Conservation (phyloP, 2,888 invertebrate genomes). For the Callyntrura guangdongensis region DNA sequence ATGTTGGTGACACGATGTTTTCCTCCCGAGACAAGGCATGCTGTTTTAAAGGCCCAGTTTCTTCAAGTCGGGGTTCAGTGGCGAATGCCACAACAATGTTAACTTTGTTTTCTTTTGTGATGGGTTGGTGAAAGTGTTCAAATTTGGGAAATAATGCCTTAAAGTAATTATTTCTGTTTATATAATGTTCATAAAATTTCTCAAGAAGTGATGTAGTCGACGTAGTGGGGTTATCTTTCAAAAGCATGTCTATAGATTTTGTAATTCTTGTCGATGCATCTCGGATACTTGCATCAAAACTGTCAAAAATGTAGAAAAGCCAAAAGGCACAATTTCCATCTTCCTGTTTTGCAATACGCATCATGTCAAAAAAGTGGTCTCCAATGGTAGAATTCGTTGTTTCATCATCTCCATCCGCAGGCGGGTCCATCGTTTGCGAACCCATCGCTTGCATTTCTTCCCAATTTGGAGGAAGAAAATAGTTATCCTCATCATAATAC, state of each 20-base stretch:
- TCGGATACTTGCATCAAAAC: conserved; percentile 40
- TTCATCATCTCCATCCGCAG: background rate
- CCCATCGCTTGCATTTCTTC: background rate
- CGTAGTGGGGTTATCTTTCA: background rate
- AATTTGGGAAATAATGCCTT: background rate
- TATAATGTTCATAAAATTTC: conserved; percentile 9
- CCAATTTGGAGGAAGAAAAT: background rate
- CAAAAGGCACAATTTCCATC: background rate
- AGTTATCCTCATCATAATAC: background rate
- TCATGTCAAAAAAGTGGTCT: conserved; percentile 29
- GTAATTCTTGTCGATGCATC: conserved; percentile 49
- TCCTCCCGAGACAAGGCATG: background rate
- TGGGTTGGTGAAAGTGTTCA: background rate
- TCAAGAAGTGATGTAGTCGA: background rate
- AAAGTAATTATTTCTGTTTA: background rate
- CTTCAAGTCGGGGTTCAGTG: background rate
- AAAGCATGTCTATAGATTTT: conserved; percentile 38
- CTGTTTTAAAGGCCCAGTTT: background rate
- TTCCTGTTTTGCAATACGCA: background rate
- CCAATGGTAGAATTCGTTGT: background rate
- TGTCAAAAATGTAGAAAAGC: conserved; percentile 43
- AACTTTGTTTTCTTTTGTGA: background rate
- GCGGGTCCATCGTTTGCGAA: background rate
- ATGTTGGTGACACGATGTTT: background rate
- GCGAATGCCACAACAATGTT: conserved; percentile 39